Percentiles rank a stretch among this genome's conserved stretches.
These are phyloP conservation scores for Drosophila ustulata DNA, from an alignment of 2,888 invertebrate genomes.

Conservation along the genomic window DNA sequence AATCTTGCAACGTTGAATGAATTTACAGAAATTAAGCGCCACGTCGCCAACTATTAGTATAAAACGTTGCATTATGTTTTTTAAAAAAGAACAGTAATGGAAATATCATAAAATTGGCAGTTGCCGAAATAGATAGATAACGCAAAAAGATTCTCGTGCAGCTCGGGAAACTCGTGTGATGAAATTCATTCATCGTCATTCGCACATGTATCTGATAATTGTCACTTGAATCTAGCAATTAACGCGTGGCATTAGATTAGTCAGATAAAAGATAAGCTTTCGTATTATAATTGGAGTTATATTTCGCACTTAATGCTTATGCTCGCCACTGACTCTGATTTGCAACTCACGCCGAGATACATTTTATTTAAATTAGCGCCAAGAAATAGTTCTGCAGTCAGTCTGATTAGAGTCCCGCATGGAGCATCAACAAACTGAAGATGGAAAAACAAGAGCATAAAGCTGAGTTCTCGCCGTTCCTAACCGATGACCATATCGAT, in stretches of 20 bases:
- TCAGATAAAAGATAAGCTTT: conserved; percentile 10
- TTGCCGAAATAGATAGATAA: not conserved
- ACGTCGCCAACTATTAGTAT: not conserved
- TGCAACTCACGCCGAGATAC: conserved; percentile 14
- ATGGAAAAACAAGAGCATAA: conserved; percentile 26
- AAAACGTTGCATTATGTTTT: not conserved
- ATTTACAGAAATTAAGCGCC: not conserved
- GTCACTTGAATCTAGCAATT: not conserved
- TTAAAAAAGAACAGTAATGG: not conserved
- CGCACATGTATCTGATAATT: not conserved
- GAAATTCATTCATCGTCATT: conserved; percentile 2
- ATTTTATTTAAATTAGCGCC: conserved; percentile 5
- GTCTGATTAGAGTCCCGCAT: conserved; percentile 18
- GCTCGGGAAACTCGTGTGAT: not conserved
- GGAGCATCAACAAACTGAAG: conserved; percentile 24
- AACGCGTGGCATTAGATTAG: conserved; percentile 1
- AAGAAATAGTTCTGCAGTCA: not conserved
- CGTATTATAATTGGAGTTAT: conserved; percentile 1
- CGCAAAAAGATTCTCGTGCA: not conserved
- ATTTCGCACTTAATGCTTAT: conserved; percentile 1
- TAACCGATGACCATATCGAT: conserved; percentile 4
- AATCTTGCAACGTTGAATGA: conserved; percentile 20
- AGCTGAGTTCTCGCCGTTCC: conserved; percentile 39
- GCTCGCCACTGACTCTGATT: not conserved
- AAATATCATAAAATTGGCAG: not conserved